Conservation (phyloP, 2,888 invertebrate genomes). For the Rhabditoides inermis region DNA sequence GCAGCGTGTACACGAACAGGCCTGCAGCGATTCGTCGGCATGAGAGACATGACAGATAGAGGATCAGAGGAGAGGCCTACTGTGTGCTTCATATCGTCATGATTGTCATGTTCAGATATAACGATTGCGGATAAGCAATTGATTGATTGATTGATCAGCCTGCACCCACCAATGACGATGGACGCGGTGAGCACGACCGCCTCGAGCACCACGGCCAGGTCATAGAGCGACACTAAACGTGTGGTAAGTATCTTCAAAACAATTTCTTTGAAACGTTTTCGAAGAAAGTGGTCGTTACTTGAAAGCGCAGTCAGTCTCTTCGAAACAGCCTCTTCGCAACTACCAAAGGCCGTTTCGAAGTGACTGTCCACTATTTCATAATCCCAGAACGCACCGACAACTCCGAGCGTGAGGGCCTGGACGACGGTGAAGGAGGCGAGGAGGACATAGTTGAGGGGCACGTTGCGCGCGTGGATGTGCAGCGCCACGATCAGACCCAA, state of each 20-base stretch:
- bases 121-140: too few species aligned
- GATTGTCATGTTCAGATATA: too few species aligned
- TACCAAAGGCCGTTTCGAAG: too few species aligned
- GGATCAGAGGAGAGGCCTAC: too few species aligned
- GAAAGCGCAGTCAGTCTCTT: not conserved
- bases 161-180: not conserved
- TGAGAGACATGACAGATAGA: too few species aligned
- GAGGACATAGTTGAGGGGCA: conserved; percentile 72
- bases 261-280: not conserved
- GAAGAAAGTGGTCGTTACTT: not conserved
- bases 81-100: too few species aligned
- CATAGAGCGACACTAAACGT: conserved; percentile 67
- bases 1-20: conserved; percentile 74
- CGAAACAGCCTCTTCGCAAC: too few species aligned
- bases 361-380: not conserved
- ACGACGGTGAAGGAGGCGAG: conserved; percentile 69
- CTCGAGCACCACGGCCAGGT: conserved; percentile 68
- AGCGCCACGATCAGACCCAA: conserved; percentile 66
- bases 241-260: not conserved
- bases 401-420: conserved; percentile 71
- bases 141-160: too few species aligned
- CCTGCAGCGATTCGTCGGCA: conserved; percentile 59
- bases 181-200: conserved; percentile 66
- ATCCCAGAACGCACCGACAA: conserved; percentile 57
- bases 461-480: conserved; percentile 68